These are phyloP conservation scores for Atherix ibis DNA, from an alignment of 2,888 invertebrate species.

Conservation along the genomic window DNA sequence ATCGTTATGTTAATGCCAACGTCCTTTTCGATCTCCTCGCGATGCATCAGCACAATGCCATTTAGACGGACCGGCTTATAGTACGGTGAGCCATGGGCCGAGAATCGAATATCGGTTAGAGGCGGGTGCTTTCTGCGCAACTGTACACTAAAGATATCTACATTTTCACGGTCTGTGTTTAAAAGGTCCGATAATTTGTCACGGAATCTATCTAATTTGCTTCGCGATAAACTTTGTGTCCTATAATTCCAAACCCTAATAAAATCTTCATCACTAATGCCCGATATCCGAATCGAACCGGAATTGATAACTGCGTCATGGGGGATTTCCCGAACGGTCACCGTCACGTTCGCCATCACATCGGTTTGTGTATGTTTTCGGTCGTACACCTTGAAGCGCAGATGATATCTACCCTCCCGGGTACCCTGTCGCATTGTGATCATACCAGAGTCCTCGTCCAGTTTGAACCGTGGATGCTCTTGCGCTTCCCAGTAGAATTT, in stretches of 20 bases:
- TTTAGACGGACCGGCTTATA: constrained; percentile 89
- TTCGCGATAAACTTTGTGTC: constrained; percentile 66
- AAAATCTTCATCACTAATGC: constrained; percentile 92
- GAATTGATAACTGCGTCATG: constrained; percentile 93
- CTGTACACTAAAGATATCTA: constrained; percentile 94
- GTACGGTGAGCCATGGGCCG: constrained; percentile 91
- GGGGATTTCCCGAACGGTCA: constrained; percentile 84
- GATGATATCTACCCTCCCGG: constrained; percentile 68
- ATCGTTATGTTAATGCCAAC: constrained; percentile 94
- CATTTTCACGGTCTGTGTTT: constrained; percentile 71
- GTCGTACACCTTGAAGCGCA: constrained; percentile 79
- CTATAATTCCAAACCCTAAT: constrained; percentile 89
- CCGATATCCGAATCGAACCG: constrained; percentile 83
- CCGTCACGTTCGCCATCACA: constrained; percentile 91
- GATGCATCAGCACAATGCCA: constrained; percentile 82
- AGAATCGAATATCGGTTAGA: constrained; percentile 80
- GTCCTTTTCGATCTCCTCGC: constrained; percentile 83
- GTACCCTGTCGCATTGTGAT: constrained; percentile 91
- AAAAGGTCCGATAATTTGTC: constrained; percentile 76
- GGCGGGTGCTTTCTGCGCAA: constrained; percentile 72
- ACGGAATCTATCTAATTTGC: constrained; percentile 78
- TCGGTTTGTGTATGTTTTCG: constrained; percentile 88
- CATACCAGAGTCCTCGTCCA: constrained; percentile 87
- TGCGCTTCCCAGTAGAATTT: constrained; percentile 87
- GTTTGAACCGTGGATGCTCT: constrained; percentile 72